Evolutionary conservation across 1,140 invertebrate genomes (phyloP), one percentile per base, ranked within the genome.

Genomic region (Drosophila sp.): DNA sequence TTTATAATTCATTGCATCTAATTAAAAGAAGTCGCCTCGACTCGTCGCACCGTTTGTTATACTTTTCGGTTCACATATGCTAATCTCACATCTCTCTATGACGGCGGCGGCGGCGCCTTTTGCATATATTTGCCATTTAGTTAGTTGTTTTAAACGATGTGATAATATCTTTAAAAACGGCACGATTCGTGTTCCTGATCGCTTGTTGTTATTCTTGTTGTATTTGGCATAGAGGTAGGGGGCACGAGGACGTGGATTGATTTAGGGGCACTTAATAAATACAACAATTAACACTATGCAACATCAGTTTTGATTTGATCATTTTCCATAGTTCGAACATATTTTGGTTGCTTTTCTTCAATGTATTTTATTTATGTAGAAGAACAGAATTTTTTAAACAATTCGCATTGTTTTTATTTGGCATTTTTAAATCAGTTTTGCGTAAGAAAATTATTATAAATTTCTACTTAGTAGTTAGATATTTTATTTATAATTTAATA

Each of bases 121-220:
- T 67, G 78, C 83, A 89, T 89, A 89, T 83, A 80, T 74, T 74
- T 78, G 79, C 79, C 63, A 83, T 89, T 89, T 89, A 70, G 83
- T 83, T 89, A 89, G 83, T 89, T 89, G 80, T 89, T 89, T 89
- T 89, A 89, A 89, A 89, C 83, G 83, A 89, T 89, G 83, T 89
- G 83, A 89, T 89, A 89, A 89, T 77, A 89, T 89, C 79, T 71
- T 57, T 27, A 43, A 58, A 56, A 82, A 87, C 72, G 82, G 69
- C 75, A 79, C 79, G 80, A 83, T 73, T 57, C 48, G 53, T n/a
- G 14, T 58, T 27, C 14, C 53, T 56, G 46, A 29, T 45, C 54
- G 40, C 40, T 71, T 61, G 57, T 40, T 18, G 14, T 72, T 34
- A 9, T 34, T 38, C 14, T 56, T 57, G 45, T 58, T 70, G 50